These are phyloP conservation scores for Xiphophorus hellerii DNA, from an alignment of 2,113 vertebrate species.

Conservation along the genomic window DNA sequence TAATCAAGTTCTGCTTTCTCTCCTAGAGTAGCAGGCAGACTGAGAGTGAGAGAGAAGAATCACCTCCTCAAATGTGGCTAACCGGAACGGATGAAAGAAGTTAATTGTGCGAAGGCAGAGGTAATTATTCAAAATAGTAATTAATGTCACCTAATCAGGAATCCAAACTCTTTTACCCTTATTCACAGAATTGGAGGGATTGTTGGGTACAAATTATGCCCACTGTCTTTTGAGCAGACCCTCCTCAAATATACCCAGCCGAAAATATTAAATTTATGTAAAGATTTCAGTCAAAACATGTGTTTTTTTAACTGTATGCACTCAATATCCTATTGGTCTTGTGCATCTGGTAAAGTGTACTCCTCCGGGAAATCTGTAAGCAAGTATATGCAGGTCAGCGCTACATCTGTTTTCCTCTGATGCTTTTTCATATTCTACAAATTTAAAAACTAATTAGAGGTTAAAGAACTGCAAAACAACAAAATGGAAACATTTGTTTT, in stretches of 20 bases:
- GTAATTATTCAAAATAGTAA: constrained; percentile 50
- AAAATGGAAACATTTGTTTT: not conserved
- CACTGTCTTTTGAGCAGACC: constrained; percentile 7
- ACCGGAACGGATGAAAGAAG: constrained; percentile 18
- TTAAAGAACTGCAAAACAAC: not conserved
- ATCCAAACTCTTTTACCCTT: constrained; percentile 41
- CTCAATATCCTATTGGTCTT: not conserved
- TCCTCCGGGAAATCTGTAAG: not conserved
- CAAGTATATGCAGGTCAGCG: not conserved
- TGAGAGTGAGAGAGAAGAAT: not conserved
- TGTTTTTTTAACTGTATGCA: not conserved
- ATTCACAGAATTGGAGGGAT: constrained; percentile 23
- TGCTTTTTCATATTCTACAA: no score
- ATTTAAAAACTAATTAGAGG: not conserved
- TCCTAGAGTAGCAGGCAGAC: not conserved
- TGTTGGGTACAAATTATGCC: constrained; percentile 36
- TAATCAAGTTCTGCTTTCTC: not conserved
- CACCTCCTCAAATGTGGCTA: constrained; percentile 6
- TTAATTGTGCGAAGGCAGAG: constrained; percentile 13
- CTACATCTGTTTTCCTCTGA: not conserved
- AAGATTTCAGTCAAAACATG: not conserved
- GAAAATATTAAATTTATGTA: not conserved
- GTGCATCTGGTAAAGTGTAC: not conserved
- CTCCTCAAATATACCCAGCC: no score
- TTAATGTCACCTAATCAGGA: constrained; percentile 34